Percentiles rank a stretch among this genome's conserved stretches.
phyloP scores from a whole-genome alignment of 2,797 vertebrate species.

The Novumbra hubbsi region DNA sequence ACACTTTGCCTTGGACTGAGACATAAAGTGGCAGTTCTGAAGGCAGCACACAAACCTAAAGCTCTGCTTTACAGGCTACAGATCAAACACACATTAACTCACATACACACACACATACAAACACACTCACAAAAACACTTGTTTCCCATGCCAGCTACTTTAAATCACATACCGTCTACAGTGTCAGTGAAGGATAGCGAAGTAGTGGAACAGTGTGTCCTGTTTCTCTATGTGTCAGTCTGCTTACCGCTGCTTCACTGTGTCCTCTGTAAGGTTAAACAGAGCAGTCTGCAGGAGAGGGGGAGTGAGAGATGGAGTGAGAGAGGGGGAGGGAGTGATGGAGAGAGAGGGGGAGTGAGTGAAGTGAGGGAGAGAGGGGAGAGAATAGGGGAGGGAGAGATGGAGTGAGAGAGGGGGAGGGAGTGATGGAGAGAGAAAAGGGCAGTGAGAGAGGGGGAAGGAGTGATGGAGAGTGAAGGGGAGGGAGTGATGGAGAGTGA shows the following conservation, averaged over 20 bases:
- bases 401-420: conserved; percentile 13
- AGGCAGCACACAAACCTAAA: conserved; percentile 8
- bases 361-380: conserved; percentile 9
- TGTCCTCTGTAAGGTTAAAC: conserved; percentile 33
- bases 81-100: neutral
- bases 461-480: conserved; percentile 13
- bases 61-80: neutral
- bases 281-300: conserved; percentile 40
- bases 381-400: conserved; percentile 22
- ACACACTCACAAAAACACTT: neutral
- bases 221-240: conserved; percentile 15
- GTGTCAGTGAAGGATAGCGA: neutral
- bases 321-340: conserved; percentile 4
- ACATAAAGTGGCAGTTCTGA: conserved; percentile 29
- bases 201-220: conserved; percentile 27
- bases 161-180: conserved; percentile 15
- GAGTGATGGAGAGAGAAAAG: too few species aligned
- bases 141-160: neutral
- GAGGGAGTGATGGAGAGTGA: conserved; percentile 10
- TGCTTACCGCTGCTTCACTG: conserved; percentile 23
- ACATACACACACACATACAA: neutral
- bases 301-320: conserved; percentile 12
- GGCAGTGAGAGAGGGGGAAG: conserved; percentile 33
- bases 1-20: conserved; percentile 28
- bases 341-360: neutral